Percentiles rank a stretch among this genome's conserved stretches.
These are phyloP conservation scores for Acleris cristana DNA, from an alignment of 2,888 invertebrate genomes.

Conservation along the genomic window DNA sequence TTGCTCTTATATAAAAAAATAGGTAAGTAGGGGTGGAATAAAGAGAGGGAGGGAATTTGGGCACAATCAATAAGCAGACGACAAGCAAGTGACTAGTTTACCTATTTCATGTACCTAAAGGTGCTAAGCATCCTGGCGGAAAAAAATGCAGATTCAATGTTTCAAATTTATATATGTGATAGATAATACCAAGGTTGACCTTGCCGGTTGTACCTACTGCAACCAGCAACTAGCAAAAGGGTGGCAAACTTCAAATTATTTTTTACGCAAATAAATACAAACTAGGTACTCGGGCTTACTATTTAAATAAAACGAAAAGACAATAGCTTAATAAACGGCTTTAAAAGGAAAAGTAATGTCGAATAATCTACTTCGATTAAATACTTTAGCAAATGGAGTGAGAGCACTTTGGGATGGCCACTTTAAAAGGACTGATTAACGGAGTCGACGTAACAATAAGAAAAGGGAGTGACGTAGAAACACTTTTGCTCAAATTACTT, in stretches of 20 bases:
- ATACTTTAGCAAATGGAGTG: background rate
- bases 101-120: background rate
- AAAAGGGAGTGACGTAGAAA: slow-evolving; percentile 12
- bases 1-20: too few relatives aligned
- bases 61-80: too few relatives aligned
- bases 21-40: too few relatives aligned
- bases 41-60: too few relatives aligned
- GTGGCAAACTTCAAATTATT: too few relatives aligned
- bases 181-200: background rate
- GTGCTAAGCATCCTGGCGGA: too few relatives aligned
- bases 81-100: background rate
- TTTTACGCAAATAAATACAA: too few relatives aligned
- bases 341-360: background rate
- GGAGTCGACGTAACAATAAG: background rate
- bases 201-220: too few relatives aligned
- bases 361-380: slow-evolving; percentile 5
- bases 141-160: too few relatives aligned
- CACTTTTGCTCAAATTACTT: background rate
- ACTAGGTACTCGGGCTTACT: too few relatives aligned
- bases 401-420: background rate
- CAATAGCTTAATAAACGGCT: background rate
- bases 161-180: too few relatives aligned
- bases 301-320: background rate
- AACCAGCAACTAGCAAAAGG: too few relatives aligned
- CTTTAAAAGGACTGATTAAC: slow-evolving; percentile 3